phyloP scores from a whole-genome alignment of 2,113 vertebrate species.

The Lagenorhynchus albirostris region DNA sequence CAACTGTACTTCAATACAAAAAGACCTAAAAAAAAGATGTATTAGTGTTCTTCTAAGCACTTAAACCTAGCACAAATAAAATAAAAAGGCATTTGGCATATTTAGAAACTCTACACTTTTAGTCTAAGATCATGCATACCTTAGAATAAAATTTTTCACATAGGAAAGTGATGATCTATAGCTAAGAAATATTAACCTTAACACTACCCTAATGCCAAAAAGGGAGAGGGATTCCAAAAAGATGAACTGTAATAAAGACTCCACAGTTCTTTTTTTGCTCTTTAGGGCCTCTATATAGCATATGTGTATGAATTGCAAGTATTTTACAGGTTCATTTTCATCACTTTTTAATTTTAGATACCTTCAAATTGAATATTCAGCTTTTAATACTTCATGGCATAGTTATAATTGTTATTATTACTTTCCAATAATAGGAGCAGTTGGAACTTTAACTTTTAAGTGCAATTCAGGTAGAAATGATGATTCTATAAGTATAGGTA shows the following conservation, averaged over 20 bases:
- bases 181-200: background rate
- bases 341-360: conserved; percentile 47
- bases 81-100: background rate
- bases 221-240: background rate
- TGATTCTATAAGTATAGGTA: conserved; percentile 49
- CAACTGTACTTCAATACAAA: background rate
- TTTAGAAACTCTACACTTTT: background rate
- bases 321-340: conserved; percentile 46
- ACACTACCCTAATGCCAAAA: background rate
- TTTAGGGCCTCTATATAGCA: conserved; percentile 3
- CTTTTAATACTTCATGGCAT: conserved; percentile 53
- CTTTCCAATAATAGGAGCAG: conserved; percentile 50
- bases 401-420: conserved; percentile 63
- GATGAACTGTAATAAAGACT: background rate
- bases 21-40: background rate
- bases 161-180: background rate
- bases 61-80: background rate
- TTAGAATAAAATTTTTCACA: background rate
- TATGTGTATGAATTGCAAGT: conserved; percentile 6
- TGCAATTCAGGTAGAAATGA: conserved; percentile 51
- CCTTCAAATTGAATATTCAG: conserved; percentile 49
- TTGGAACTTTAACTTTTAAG: conserved; percentile 57
- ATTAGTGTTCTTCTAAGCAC: background rate
- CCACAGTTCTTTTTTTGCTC: background rate
- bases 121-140: background rate